Conservation (phyloP, 2,113 vertebrate species). For the Urocitellus parryii region DNA sequence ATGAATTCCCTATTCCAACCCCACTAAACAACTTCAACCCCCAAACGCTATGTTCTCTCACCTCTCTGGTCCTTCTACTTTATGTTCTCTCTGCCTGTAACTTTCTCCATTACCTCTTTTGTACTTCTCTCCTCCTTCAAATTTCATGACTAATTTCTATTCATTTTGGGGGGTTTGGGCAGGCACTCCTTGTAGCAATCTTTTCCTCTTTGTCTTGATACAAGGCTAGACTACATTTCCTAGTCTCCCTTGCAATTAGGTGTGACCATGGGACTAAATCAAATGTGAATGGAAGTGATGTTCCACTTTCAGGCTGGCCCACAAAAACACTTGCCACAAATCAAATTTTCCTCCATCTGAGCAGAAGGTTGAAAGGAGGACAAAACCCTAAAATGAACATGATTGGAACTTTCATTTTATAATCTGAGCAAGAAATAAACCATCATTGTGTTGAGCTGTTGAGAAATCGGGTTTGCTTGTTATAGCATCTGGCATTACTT, state of each 20-base stretch:
- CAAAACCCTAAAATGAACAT: neutral
- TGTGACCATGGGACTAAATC: neutral
- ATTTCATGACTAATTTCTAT: neutral
- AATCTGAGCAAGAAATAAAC: constrained; percentile 23
- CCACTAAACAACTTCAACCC: neutral
- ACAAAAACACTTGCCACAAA: neutral
- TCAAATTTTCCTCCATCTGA: neutral
- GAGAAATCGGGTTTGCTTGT: neutral
- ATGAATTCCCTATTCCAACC: neutral
- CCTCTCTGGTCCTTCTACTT: neutral
- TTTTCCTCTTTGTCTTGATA: neutral
- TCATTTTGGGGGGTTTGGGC: neutral
- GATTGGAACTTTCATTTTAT: neutral
- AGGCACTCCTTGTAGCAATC: neutral
- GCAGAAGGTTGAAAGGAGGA: neutral
- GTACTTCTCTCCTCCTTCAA: neutral
- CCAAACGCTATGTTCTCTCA: neutral
- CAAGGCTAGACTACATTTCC: neutral
- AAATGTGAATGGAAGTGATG: constrained; percentile 25
- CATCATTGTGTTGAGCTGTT: neutral
- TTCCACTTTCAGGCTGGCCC: neutral
- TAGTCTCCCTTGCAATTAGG: neutral
- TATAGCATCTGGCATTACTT: constrained; percentile 20
- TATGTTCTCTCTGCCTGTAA: neutral
- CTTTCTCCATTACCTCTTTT: neutral